Evolutionary conservation across 2,888 invertebrate genomes (phyloP), one percentile per base, ranked within the genome.

Genomic region (Plemyria rubiginata): DNA sequence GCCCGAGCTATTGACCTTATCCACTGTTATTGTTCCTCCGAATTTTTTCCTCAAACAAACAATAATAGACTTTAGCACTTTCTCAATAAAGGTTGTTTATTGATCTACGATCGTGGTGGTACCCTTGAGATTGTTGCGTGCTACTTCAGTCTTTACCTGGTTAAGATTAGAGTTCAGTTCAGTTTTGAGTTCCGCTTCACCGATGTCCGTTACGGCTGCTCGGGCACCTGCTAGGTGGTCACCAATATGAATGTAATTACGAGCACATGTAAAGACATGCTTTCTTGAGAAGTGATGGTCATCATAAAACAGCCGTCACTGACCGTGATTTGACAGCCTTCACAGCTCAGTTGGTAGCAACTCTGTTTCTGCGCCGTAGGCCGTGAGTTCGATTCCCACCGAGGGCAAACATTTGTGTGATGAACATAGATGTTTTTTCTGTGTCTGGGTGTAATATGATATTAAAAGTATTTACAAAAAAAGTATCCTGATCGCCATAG

Each of bases 191-290:
- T 79, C 71, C 77, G 86, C 77, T 75, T 89, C 82, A 90, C 82
- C 85, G 88, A 81, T 79, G 80, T 67, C 84, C 84, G 90, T 88
- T 83, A 84, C 82, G 87, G 79, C 81, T 80, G 80, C 85, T 74
- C 78, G 84, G 76, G 70, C 88, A 88, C 88, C 88, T 88, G 89
- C 84, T 83, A 85, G 87, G 85, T 85, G 87, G 87, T 85, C 88
- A 89, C 88, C 88, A 87, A 90, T 90, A 90, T 81, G 83, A 90
- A 84, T 81, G 88, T 89, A 90, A 92, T 92, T 90, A 90, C 84
- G 86, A 85, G 76, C 75, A 75, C 77, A 79, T 84, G 76, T 79
- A 79, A 54, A 55, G 48, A 8, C 49, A 22, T 40, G 28, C 28
- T 40, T 49, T 40, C 28, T 48, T 48, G 29, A 48, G 48, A 55